Evolutionary conservation across 2,888 invertebrate species (phyloP).

Genomic region (Rugalucina vietnamica): DNA sequence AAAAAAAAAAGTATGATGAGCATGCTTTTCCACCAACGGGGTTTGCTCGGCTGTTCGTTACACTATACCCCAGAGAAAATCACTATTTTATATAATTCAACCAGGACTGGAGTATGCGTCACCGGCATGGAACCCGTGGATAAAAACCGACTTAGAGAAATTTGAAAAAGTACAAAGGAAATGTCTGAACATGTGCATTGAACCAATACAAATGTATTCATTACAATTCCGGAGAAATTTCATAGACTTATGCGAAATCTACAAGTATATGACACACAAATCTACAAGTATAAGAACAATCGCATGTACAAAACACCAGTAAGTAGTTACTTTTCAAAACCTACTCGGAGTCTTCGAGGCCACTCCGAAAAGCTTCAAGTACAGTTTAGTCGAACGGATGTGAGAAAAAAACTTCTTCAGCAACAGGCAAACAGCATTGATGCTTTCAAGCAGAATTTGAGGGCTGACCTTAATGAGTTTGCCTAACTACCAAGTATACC

Average conservation of each 20-base stretch:
- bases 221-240: background rate
- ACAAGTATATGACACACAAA: background rate
- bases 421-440: too few species aligned
- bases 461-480: too few species aligned
- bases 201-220: background rate
- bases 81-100: background rate
- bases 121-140: background rate
- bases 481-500: too few species aligned
- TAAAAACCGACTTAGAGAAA: background rate
- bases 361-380: background rate
- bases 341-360: background rate
- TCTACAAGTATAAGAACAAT: background rate
- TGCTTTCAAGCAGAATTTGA: too few species aligned
- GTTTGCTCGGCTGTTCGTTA: background rate
- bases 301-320: background rate
- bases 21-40: too few species aligned
- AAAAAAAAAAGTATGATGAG: too few species aligned
- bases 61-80: background rate
- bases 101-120: background rate
- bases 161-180: background rate
- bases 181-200: background rate
- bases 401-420: background rate
- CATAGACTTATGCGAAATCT: background rate
- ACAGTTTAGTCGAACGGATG: background rate
- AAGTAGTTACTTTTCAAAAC: background rate